Evolutionary conservation across 2,888 invertebrate genomes (phyloP).

Genomic region (Oligia latruncula): DNA sequence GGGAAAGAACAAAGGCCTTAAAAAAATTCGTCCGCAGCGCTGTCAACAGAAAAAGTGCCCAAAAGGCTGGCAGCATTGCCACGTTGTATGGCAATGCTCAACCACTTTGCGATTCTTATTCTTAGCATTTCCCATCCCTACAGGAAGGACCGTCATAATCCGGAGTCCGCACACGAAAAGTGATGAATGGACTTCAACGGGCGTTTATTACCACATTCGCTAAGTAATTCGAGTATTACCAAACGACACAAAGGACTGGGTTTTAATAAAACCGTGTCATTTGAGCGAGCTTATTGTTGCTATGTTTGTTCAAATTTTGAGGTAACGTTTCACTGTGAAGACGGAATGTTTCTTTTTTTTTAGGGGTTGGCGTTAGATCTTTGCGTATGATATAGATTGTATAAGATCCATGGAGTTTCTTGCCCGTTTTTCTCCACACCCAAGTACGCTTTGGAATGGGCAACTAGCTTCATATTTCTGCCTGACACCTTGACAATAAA

Average conservation of each 20-base stretch:
- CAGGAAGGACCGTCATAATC: slow-evolving; percentile 41
- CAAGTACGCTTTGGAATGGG: no score
- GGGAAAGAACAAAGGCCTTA: not conserved
- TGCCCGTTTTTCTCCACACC: no score
- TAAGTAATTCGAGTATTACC: slow-evolving; percentile 77
- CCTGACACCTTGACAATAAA: no score
- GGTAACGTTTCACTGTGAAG: slow-evolving; percentile 29
- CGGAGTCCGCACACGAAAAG: slow-evolving; percentile 11
- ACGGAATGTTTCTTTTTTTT: slow-evolving; percentile 6
- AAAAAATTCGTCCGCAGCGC: not conserved
- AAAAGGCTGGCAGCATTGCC: not conserved
- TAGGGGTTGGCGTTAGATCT: slow-evolving; percentile 1
- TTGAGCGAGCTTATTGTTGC: slow-evolving; percentile 58
- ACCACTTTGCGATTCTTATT: not conserved
- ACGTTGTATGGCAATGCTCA: not conserved
- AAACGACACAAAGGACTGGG: slow-evolving; percentile 51
- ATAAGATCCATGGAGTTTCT: not conserved
- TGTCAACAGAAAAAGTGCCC: not conserved
- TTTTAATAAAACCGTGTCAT: slow-evolving; percentile 55
- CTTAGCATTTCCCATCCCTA: slow-evolving; percentile 45
- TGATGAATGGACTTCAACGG: slow-evolving; percentile 65
- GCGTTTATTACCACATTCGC: slow-evolving; percentile 77
- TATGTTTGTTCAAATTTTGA: slow-evolving; percentile 52
- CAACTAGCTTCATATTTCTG: no score
- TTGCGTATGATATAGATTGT: not conserved